Conservation (phyloP, 2,888 invertebrate species). For the Physocephala rufipes region DNA sequence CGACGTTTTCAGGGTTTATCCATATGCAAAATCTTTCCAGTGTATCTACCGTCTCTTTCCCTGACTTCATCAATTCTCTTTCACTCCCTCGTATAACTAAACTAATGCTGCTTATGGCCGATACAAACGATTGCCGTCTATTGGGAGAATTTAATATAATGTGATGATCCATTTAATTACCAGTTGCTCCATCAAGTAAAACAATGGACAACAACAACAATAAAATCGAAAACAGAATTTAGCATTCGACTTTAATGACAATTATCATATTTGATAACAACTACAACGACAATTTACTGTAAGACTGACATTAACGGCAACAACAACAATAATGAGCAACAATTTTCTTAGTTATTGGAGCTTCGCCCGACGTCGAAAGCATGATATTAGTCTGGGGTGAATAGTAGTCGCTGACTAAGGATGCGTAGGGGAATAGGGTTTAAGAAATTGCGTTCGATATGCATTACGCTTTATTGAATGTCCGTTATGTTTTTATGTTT, state of each 20-base stretch:
- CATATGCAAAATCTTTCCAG: not conserved
- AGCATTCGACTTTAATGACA: conserved; percentile 1
- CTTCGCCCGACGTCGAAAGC: not conserved
- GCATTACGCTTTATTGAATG: too few relatives aligned
- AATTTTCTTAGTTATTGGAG: not conserved
- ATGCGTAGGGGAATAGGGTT: too few relatives aligned
- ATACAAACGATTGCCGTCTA: conserved; percentile 14
- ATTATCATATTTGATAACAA: not conserved
- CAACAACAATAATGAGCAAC: conserved; percentile 16
- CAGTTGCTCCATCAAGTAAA: conserved; percentile 12
- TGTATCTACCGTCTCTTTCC: not conserved
- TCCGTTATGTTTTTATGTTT: too few relatives aligned
- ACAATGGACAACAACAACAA: conserved; percentile 32
- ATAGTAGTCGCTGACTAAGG: too few relatives aligned
- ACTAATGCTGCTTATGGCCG: conserved; percentile 23
- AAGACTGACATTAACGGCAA: not conserved
- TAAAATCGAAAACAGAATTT: not conserved
- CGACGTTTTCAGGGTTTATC: not conserved
- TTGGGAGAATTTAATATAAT: conserved; percentile 42
- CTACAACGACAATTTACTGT: not conserved
- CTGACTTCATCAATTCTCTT: not conserved
- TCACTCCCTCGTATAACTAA: not conserved
- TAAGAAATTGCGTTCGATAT: too few relatives aligned
- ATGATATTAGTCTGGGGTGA: too few relatives aligned
- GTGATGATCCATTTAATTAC: conserved; percentile 44